phyloP scores from a whole-genome alignment of 2,888 invertebrate species.

The Nezara viridula region DNA sequence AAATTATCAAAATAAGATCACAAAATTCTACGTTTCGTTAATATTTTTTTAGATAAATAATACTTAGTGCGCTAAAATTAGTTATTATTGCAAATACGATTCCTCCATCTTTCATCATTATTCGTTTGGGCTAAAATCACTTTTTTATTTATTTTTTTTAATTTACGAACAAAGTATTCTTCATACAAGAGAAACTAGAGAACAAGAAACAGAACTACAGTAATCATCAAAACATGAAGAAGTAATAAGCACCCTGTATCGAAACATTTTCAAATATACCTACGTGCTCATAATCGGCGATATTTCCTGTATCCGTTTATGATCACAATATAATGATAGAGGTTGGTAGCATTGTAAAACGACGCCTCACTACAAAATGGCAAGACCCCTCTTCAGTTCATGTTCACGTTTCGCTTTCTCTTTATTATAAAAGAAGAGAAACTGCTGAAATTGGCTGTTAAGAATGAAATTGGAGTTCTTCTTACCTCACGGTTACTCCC shows the following conservation, averaged over 20 bases:
- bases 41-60: too few relatives aligned
- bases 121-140: too few relatives aligned
- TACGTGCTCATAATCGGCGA: background rate
- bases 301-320: background rate
- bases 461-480: background rate
- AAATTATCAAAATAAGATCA: too few relatives aligned
- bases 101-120: too few relatives aligned
- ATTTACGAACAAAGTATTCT: too few relatives aligned
- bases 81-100: too few relatives aligned
- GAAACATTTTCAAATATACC: background rate
- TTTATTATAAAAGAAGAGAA: constrained; percentile 16
- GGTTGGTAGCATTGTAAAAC: background rate
- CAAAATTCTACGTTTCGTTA: too few relatives aligned
- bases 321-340: background rate
- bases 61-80: too few relatives aligned
- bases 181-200: background rate
- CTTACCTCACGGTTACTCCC: background rate
- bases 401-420: background rate
- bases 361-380: background rate
- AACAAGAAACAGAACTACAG: background rate
- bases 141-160: too few relatives aligned
- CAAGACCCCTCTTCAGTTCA: background rate
- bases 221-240: background rate
- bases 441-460: background rate
- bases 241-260: background rate